Evolutionary conservation across 2,113 vertebrate genomes (phyloP).

Genomic region (Forbesichthys papilliferus): DNA sequence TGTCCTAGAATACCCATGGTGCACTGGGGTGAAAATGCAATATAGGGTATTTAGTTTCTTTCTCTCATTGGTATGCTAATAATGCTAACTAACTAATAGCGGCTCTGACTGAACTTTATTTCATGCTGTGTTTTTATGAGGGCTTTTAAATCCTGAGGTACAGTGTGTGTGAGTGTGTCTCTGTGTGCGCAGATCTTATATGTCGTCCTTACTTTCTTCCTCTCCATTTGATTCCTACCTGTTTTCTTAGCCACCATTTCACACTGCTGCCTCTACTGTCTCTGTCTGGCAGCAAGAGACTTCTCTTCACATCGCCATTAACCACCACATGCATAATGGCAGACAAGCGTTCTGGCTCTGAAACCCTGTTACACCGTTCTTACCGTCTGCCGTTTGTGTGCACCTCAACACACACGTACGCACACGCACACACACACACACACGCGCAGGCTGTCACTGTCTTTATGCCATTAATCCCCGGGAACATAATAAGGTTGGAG

Average conservation of each 20-base stretch:
- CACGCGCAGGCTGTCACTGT: constrained; percentile 7
- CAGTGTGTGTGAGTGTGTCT: not conserved
- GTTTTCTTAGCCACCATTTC: constrained; percentile 1
- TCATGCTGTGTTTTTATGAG: constrained; percentile 25
- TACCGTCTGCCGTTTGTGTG: constrained; percentile 12
- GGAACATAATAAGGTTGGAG: constrained; percentile 27
- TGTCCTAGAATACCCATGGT: constrained; percentile 32
- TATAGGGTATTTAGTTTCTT: constrained; percentile 20
- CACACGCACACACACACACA: too few relatives aligned
- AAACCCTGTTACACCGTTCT: constrained; percentile 17
- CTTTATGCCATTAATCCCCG: constrained; percentile 9
- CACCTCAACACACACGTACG: not conserved
- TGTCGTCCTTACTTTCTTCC: not conserved
- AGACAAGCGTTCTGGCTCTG: not conserved
- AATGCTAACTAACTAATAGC: too few relatives aligned
- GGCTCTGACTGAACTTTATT: not conserved
- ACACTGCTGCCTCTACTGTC: not conserved
- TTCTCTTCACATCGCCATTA: constrained; percentile 13
- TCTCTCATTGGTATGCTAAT: not conserved
- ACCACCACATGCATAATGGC: constrained; percentile 40
- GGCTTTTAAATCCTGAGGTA: constrained; percentile 25
- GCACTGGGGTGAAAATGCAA: constrained; percentile 18
- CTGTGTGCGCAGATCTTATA: not conserved
- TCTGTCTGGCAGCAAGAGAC: constrained; percentile 1
- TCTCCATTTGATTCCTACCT: not conserved